Conservation (phyloP, 2,888 invertebrate genomes). For the Campoplex nolae region DNA sequence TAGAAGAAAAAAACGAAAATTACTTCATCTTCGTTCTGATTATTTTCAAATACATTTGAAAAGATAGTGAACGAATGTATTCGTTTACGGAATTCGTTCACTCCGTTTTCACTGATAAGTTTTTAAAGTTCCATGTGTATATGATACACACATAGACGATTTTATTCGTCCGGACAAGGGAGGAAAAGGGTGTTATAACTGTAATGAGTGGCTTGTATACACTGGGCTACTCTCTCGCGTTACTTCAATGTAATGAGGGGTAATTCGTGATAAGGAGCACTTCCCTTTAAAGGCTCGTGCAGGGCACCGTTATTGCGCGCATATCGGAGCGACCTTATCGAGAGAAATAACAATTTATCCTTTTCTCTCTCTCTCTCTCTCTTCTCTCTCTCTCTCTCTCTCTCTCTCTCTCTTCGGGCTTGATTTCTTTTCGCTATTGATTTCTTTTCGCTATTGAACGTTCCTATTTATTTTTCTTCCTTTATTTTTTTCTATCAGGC, state of each 20-base stretch:
- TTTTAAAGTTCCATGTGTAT: neutral
- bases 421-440: neutral
- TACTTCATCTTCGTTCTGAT: neutral
- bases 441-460: neutral
- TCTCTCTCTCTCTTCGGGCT: neutral
- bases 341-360: conserved; percentile 47
- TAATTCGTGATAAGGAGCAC: conserved; percentile 65
- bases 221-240: conserved; percentile 24
- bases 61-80: too few species aligned
- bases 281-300: conserved; percentile 58
- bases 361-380: neutral
- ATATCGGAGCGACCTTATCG: conserved; percentile 41
- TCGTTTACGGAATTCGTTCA: neutral
- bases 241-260: conserved; percentile 57
- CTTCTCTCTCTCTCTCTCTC: neutral
- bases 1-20: neutral
- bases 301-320: conserved; percentile 53
- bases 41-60: neutral
- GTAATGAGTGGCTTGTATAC: conserved; percentile 14
- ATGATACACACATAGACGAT: conserved; percentile 4
- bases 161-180: neutral
- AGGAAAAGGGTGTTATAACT: conserved; percentile 26
- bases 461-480: neutral
- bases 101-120: neutral
- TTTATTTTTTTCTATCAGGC: neutral